Base-by-base conservation (phyloP, 2,888 invertebrate species). In the Rhagonycha fulva region DNA sequence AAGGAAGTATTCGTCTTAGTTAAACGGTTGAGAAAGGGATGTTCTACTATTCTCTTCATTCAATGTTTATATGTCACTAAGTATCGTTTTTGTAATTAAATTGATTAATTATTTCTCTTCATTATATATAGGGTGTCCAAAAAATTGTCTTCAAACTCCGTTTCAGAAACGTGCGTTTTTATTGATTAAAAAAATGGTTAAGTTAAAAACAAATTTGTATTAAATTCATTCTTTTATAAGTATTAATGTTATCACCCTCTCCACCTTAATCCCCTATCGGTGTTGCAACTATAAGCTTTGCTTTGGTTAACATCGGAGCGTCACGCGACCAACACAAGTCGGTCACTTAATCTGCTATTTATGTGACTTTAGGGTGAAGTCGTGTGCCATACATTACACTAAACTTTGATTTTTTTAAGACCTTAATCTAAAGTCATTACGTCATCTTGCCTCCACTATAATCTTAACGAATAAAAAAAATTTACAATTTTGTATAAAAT, bases 311-410 rank as follows among this genome's bases (percentile, higher is more conserved):
- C 71, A 76, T 73, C 76, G 62, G 71, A 77, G 47, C 68, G 82
- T 80, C 83, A 87, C 88, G 88, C 86, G 88, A 82, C 87, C 83
- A 83, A 82, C 86, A 83, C 85, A 86, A 85, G 86, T 87, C 87
- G 87, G 87, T 87, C 87, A 88, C 87, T 87, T 88, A 88, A 88
- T 88, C 88, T 86, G 85, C 87, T 88, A 88, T 88, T 88, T 88
- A 88, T 88, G 87, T 86, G 88, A 88, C 86, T 87, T 87, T 82
- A 80, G 82, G 82, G 84, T 85, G 84, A 80, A 83, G 85, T 78
- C 85, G 85, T 85, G 86, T 84, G 84, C 79, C 81, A 80, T 78
- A 72, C 80, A 80, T 81, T 83, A 82, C 83, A 78, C 71, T 68
- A 71, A 76, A 81, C 75, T 79, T 79, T 79, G 80, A 79, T 81